These are phyloP conservation scores for Eubucco bourcierii DNA, from an alignment of 2,113 vertebrate species.

Conservation along the genomic window DNA sequence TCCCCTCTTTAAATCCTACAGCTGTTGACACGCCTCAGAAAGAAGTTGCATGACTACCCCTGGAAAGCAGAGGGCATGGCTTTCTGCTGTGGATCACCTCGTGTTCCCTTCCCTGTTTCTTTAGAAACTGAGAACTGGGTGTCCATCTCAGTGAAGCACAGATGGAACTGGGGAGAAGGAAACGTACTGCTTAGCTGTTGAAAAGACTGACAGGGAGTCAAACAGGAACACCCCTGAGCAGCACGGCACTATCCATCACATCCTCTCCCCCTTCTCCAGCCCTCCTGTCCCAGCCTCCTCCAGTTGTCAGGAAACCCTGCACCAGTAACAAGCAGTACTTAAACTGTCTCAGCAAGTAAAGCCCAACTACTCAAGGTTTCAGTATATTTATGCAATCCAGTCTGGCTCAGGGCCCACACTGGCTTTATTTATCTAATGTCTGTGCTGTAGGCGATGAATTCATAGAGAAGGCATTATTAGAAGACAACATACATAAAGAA, in stretches of 20 bases:
- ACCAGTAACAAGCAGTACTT: neutral
- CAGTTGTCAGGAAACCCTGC: neutral
- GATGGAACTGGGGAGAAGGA: neutral
- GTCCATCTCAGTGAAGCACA: neutral
- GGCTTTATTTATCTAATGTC: constrained; percentile 69
- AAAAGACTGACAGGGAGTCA: neutral
- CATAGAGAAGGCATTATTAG: constrained; percentile 58
- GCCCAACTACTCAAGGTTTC: constrained; percentile 26
- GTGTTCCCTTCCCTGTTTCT: neutral
- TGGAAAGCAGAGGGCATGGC: neutral
- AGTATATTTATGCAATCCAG: constrained; percentile 52
- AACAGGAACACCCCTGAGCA: neutral
- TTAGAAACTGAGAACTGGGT: neutral
- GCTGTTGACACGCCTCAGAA: neutral
- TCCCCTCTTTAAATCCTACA: neutral
- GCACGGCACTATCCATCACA: neutral
- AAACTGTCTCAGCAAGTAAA: constrained; percentile 1
- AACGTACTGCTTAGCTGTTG: neutral
- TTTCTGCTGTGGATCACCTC: neutral
- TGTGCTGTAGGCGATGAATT: constrained; percentile 61
- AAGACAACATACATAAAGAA: constrained; percentile 36
- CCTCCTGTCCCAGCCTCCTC: neutral
- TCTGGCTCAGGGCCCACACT: constrained; percentile 30
- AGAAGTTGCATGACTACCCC: rapidly evolving
- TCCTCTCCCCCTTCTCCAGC: neutral